Percentiles rank a stretch among this genome's conserved stretches.
These are phyloP conservation scores for Plusia festucae DNA, from an alignment of 2,888 invertebrate species.

Conservation along the genomic window DNA sequence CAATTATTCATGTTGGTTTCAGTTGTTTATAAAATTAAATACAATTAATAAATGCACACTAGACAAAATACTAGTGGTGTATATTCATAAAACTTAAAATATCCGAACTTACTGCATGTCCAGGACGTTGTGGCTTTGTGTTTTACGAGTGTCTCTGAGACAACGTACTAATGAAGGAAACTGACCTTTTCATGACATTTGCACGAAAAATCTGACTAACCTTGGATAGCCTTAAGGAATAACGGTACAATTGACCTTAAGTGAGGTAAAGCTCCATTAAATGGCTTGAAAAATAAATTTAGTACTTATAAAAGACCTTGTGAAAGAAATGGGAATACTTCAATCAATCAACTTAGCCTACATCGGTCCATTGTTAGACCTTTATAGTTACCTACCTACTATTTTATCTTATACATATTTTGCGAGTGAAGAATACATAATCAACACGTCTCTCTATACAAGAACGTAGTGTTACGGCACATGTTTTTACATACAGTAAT, in stretches of 20 bases:
- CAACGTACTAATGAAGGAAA: conserved; percentile 29
- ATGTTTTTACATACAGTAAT: not conserved
- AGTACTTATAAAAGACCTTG: not conserved
- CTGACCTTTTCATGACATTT: conserved; percentile 56
- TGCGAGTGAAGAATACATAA: too few relatives aligned
- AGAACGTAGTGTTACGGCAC: not conserved
- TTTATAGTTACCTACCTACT: too few relatives aligned
- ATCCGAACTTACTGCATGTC: not conserved
- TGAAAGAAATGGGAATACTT: not conserved
- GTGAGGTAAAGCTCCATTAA: not conserved
- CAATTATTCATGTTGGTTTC: conserved; percentile 1
- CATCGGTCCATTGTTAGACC: not conserved
- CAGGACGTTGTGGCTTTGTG: conserved; percentile 6
- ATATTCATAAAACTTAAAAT: not conserved
- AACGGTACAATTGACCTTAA: conserved; percentile 34
- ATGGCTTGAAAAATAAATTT: not conserved
- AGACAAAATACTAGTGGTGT: not conserved
- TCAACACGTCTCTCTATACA: too few relatives aligned
- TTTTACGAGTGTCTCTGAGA: conserved; percentile 18
- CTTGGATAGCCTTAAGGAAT: conserved; percentile 19
- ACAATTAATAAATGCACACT: not conserved
- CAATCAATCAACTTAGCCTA: not conserved
- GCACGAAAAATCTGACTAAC: conserved; percentile 30
- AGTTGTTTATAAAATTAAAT: conserved; percentile 4
- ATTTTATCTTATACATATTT: too few relatives aligned